Evolutionary conservation across 2,888 invertebrate species (phyloP), one percentile per base, ranked within the genome.

Genomic region (Argyresthia goedartella): DNA sequence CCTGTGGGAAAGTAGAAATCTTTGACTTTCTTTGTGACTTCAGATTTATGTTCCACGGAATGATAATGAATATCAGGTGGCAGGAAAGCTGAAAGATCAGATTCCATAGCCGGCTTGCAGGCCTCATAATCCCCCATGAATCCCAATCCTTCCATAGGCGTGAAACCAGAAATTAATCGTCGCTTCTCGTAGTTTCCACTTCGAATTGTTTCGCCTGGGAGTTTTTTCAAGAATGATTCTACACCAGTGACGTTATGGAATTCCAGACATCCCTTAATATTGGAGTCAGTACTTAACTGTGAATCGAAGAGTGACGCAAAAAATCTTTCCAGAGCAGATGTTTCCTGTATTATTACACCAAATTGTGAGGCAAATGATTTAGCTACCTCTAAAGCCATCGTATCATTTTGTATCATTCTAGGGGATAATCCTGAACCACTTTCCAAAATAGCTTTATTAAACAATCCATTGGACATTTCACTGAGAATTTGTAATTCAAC

Each of bases 141-240:
- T 16, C 13, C 8, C 11, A 35, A 36, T 9, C 49, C 49, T 46
- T 53, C 53, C 34, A 45, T 43, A 16, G 36, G 3, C n/a, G 53
- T 49, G 15, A 39, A 43, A n/a, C 53, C 53, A 10, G 53, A 39
- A 14, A 53, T 9, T 8, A 36, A 39, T n/a, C 16, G 49, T 4
- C 41, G n/a, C 10, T 45, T 49, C 8, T 49, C 15, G 42, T 49
- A 53, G 13, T 49, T 46, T 14, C 50, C 50, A 16, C 46, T 46
- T 34, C 13, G 15, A 13, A 53, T 33, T 10, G 50, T 50, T 4
- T 44, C 44, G 6, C n/a, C 11, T 33, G 53, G 53, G 4, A 13
- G 11, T 13, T 16, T 34, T 9, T 8, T 33, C 2, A 53, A 10
- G 16, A 50, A 44, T 9, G 10, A 39, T 45, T 53, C 45, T 7